Conservation (phyloP, 2,797 vertebrate genomes). For the Sandelia bainsii region DNA sequence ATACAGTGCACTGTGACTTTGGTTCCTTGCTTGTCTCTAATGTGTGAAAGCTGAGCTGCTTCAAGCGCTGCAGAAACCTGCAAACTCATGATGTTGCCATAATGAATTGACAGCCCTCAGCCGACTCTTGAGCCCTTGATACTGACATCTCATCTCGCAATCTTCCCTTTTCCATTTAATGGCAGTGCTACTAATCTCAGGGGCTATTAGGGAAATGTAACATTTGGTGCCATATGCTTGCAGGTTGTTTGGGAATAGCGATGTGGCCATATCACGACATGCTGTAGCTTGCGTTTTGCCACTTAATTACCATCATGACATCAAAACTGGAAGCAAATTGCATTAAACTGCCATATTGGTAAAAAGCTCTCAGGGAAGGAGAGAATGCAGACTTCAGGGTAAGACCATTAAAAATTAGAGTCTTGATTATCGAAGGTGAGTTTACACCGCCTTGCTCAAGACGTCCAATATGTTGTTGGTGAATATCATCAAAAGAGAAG, state of each 20-base stretch:
- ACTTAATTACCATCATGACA: conserved; percentile 85
- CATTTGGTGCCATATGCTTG: conserved; percentile 87
- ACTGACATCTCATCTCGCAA: conserved; percentile 33
- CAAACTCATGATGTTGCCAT: conserved; percentile 42
- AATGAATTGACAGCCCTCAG: conserved; percentile 58
- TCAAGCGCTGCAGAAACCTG: conserved; percentile 32
- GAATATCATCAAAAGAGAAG: not conserved
- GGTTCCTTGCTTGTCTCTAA: conserved; percentile 23
- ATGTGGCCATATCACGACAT: conserved; percentile 73
- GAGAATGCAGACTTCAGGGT: conserved; percentile 25
- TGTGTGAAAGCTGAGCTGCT: conserved; percentile 46
- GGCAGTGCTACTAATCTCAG: conserved; percentile 76
- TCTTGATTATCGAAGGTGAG: conserved; percentile 31
- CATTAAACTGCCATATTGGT: conserved; percentile 64
- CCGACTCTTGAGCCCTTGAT: conserved; percentile 31
- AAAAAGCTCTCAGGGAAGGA: conserved; percentile 58
- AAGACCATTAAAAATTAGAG: conserved; percentile 50
- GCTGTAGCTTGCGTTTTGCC: conserved; percentile 82
- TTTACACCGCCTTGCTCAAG: conserved; percentile 9
- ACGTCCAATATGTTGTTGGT: conserved; percentile 3
- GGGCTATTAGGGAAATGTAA: conserved; percentile 84
- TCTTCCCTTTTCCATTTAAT: conserved; percentile 54
- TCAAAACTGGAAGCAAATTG: conserved; percentile 76
- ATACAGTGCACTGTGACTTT: conserved; percentile 27
- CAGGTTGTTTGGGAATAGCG: conserved; percentile 84